phyloP scores from a whole-genome alignment of 2,113 vertebrate species.

The Psettodes erumei region DNA sequence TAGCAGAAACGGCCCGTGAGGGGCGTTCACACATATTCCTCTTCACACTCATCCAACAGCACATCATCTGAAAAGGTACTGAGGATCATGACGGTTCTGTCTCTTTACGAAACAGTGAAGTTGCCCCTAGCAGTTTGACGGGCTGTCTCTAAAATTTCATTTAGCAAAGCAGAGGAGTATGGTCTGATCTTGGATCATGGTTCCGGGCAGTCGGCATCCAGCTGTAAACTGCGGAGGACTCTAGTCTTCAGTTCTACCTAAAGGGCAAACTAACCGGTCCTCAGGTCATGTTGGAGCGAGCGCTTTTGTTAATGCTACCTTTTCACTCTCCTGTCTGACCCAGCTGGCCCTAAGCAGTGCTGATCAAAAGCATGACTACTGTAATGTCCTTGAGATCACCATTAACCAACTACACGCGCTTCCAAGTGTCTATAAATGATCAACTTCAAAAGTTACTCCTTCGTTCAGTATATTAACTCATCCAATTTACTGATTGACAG shows the following conservation, averaged over 20 bases:
- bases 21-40: background rate
- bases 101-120: slow-evolving; percentile 58
- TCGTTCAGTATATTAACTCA: slow-evolving; percentile 76
- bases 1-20: slow-evolving; percentile 20
- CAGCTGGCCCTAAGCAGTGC: slow-evolving; percentile 69
- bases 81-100: slow-evolving; percentile 14
- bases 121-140: slow-evolving; percentile 58
- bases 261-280: slow-evolving; percentile 63
- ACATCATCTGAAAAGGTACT: background rate
- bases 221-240: slow-evolving; percentile 28
- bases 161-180: slow-evolving; percentile 24
- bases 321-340: slow-evolving; percentile 62
- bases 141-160: slow-evolving; percentile 38
- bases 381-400: slow-evolving; percentile 57
- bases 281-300: slow-evolving; percentile 62
- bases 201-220: slow-evolving; percentile 51
- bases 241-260: slow-evolving; percentile 37
- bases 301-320: slow-evolving; percentile 59
- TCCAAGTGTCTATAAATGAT: slow-evolving; percentile 67
- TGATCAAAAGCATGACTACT: slow-evolving; percentile 75
- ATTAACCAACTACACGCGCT: slow-evolving; percentile 66
- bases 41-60: background rate
- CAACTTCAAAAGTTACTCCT: slow-evolving; percentile 69
- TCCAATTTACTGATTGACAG: slow-evolving; percentile 83
- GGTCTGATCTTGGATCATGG: slow-evolving; percentile 72